A percentile compares a stretch with the other conserved stretches of the same genome.
These are phyloP conservation scores for Camelus dromedarius DNA, from an alignment of 2,113 vertebrate species.

Conservation along the genomic window DNA sequence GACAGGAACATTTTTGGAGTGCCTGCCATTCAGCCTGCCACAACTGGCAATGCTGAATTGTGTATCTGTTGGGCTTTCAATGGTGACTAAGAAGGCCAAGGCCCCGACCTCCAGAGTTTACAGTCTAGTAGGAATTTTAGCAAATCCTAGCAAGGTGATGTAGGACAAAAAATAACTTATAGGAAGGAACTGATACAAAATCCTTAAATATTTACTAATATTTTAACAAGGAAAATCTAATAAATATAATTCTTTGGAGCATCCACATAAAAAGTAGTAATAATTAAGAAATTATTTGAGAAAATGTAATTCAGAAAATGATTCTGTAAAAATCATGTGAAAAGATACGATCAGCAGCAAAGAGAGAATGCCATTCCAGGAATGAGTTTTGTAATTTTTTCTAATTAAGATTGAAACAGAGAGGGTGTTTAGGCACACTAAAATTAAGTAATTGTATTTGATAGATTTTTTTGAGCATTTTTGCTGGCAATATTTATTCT, in stretches of 20 bases:
- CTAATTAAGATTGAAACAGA: neutral
- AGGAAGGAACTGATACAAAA: neutral
- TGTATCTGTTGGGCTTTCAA: neutral
- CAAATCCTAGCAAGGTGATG: neutral
- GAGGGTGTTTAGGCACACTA: neutral
- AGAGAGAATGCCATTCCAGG: neutral
- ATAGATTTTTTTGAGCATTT: neutral
- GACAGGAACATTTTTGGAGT: neutral
- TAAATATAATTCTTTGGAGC: neutral
- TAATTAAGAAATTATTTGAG: neutral
- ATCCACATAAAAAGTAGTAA: neutral
- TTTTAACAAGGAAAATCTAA: neutral
- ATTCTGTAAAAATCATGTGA: neutral
- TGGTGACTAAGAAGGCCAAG: neutral
- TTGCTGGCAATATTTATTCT: neutral
- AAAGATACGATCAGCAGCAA: neutral
- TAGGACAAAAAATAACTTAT: neutral
- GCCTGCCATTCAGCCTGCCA: no score
- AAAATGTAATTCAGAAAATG: neutral
- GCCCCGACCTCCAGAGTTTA: neutral
- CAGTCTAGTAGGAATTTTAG: neutral
- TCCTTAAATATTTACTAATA: neutral
- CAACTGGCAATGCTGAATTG: no score
- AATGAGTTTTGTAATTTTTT: neutral
- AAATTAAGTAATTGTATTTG: neutral